Evolutionary conservation across 2,797 vertebrate species (phyloP), one percentile per base, ranked within the genome.

Genomic region (Diglossa cyanea): DNA sequence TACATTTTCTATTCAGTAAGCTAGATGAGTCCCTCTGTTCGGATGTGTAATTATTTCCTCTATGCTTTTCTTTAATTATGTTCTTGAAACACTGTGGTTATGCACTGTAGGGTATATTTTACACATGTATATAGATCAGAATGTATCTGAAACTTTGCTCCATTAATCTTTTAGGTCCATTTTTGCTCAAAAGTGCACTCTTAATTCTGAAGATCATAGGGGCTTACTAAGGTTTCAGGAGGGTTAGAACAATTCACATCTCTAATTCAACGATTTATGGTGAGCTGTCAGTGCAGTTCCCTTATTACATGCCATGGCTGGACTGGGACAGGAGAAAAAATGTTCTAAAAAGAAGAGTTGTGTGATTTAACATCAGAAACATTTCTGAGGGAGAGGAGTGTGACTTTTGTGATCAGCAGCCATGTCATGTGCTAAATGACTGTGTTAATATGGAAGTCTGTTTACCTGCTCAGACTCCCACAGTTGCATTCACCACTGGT

Each of bases 391-490:
- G 79, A 83, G 60, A 88, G 24, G n/a, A 70, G 44, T 10, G 12
- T 7, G 68, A 30, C 42, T 81, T 57, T 37, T 71, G 86, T 4
- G 1, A 68, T 65, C 77, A 93, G 90, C 80, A 85, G 85, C 80
- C 1, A 0, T 85, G 65, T 87, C 86, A 79, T 65, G 81, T 86
- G 88, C 72, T 58, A 11, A 54, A 21, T 94, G 86, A 95, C 86
- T 93, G 3, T 77, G 92, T 90, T 67, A 50, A 44, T 67, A 51
- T 31, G 14, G 18, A 11, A 85, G 86, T 51, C 83, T 95, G 84
- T 95, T 96, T 94, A 95, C 96, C 95, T 93, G 88, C 87, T 80
- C 79, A 40, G 53, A 75, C 92, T 91, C 91, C 92, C 73, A 91
- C 93, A 30, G 80, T 40, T 90, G 84, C 39, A 23, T 76, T 93